Percentiles rank a stretch among this genome's conserved stretches.
These are phyloP conservation scores for Drosophila seguyi DNA, from an alignment of 1,140 invertebrate species.

Conservation along the genomic window DNA sequence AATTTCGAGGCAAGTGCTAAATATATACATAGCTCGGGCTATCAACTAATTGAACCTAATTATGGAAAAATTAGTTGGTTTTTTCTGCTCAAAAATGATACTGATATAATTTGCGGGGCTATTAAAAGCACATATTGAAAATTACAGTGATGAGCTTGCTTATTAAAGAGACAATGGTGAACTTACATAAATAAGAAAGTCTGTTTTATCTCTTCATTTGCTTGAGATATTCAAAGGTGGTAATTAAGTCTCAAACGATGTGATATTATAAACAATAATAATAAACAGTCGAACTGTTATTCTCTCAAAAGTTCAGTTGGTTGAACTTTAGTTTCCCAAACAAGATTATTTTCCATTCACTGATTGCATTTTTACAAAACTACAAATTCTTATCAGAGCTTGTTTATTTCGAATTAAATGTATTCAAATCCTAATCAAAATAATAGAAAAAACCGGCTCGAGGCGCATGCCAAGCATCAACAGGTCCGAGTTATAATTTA, in stretches of 20 bases:
- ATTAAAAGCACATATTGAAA: neutral
- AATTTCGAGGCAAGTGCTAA: conserved; percentile 39
- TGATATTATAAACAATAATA: neutral
- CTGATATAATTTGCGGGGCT: conserved; percentile 9
- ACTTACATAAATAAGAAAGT: conserved; percentile 10
- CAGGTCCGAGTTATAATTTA: conserved; percentile 33
- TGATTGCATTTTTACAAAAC: conserved; percentile 17
- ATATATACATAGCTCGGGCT: conserved; percentile 8
- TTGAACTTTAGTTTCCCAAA: neutral
- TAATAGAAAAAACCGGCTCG: conserved; percentile 23
- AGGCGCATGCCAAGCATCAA: conserved; percentile 24
- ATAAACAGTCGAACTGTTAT: neutral
- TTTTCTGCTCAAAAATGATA: conserved; percentile 9
- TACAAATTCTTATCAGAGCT: conserved; percentile 27
- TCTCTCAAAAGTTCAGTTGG: neutral
- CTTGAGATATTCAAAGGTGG: neutral
- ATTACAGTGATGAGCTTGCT: neutral
- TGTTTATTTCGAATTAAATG: conserved; percentile 16
- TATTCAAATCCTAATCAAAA: conserved; percentile 29
- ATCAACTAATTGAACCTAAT: conserved; percentile 46
- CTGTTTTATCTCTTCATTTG: neutral
- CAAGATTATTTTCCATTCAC: conserved; percentile 4
- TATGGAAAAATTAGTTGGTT: conserved; percentile 6
- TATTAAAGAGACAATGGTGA: neutral
- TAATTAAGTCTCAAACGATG: neutral